Evolutionary conservation across 2,797 vertebrate species (phyloP).

Genomic region (Poecilia picta): DNA sequence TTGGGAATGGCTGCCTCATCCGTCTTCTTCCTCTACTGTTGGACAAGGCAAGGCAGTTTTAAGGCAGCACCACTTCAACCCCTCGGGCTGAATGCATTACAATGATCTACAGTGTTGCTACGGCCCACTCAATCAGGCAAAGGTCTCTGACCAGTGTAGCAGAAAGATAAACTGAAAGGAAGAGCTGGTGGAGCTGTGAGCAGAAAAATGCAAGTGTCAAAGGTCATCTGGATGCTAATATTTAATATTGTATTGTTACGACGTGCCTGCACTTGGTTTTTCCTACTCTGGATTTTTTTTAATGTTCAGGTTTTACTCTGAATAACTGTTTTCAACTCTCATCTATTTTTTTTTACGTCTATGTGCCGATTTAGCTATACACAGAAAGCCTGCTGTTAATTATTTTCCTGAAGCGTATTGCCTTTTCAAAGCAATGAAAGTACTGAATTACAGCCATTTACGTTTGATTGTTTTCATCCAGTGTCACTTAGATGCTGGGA

Average conservation of each 20-base stretch:
- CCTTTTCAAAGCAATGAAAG: neutral
- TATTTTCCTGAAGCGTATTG: constrained; percentile 10
- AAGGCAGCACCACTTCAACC: constrained; percentile 61
- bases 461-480: neutral
- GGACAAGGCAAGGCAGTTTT: constrained; percentile 59
- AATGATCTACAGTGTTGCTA: constrained; percentile 61
- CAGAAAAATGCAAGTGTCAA: constrained; percentile 54
- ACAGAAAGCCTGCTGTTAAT: constrained; percentile 6
- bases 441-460: neutral
- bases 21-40: constrained; percentile 55
- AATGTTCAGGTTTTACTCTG: constrained; percentile 31
- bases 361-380: constrained; percentile 4
- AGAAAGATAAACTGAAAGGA: constrained; percentile 23
- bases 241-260: constrained; percentile 24
- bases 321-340: constrained; percentile 21
- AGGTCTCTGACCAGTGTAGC: constrained; percentile 67
- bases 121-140: constrained; percentile 70
- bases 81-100: constrained; percentile 75
- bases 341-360: constrained; percentile 14
- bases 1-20: constrained; percentile 69
- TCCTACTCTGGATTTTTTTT: constrained; percentile 53
- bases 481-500: neutral
- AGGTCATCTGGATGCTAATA: constrained; percentile 55
- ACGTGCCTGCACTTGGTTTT: constrained; percentile 37
- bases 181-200: constrained; percentile 36